Evolutionary conservation across 2,113 vertebrate species (phyloP).

Genomic region (Aldabrachelys gigantea): DNA sequence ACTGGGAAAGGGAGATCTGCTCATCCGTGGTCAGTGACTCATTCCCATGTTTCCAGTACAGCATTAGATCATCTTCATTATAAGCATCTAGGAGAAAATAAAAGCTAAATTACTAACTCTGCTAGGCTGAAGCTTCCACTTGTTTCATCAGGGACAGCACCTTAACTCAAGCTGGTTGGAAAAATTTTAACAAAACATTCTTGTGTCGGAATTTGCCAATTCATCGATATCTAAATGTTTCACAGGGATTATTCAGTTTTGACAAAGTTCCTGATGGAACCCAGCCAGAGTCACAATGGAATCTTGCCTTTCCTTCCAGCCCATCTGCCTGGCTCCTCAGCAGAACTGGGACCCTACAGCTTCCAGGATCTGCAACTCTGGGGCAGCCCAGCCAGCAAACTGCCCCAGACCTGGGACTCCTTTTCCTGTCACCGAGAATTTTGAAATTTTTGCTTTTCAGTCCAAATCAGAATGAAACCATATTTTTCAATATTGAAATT

Average conservation of each 20-base stretch:
- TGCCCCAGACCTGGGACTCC: not conserved
- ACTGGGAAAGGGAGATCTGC: conserved; percentile 91
- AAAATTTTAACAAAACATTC: not conserved
- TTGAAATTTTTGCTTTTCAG: not conserved
- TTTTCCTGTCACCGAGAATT: not conserved
- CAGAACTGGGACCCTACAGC: not conserved
- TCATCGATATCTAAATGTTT: not conserved
- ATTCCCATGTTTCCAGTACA: conserved; percentile 94
- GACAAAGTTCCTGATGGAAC: not conserved
- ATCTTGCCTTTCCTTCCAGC: not conserved
- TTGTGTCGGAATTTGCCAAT: not conserved
- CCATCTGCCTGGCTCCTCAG: not conserved
- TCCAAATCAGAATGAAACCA: not conserved
- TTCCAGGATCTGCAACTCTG: not conserved
- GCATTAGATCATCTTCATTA: conserved; percentile 93
- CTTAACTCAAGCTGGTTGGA: not conserved
- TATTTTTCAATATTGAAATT: not conserved
- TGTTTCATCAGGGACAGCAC: not conserved
- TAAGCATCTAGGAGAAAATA: conserved; percentile 86
- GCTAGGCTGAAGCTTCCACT: not conserved
- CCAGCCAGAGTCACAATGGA: not conserved
- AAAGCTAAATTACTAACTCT: not conserved
- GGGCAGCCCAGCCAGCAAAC: not conserved
- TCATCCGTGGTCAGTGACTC: conserved; percentile 89
- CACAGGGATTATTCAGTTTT: not conserved